These are phyloP conservation scores for Uropsilus gracilis DNA, from an alignment of 2,113 vertebrate genomes.

Conservation along the genomic window DNA sequence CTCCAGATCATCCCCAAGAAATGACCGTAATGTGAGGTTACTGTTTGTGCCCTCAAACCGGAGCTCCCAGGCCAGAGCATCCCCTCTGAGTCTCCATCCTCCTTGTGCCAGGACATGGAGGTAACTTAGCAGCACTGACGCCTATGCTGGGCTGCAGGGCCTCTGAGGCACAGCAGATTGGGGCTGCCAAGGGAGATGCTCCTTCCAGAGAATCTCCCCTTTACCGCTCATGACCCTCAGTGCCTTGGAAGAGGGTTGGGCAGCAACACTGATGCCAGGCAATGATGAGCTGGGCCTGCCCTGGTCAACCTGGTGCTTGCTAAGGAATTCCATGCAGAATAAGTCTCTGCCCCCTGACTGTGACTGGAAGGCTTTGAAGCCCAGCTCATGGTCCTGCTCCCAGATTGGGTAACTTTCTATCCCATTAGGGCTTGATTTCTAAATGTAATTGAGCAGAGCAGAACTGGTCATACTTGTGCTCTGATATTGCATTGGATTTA, in stretches of 20 bases:
- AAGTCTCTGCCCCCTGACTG: not conserved
- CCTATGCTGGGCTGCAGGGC: not conserved
- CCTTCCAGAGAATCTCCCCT: not conserved
- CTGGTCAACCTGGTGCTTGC: not conserved
- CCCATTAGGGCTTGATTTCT: not conserved
- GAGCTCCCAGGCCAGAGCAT: not conserved
- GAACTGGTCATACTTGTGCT: not conserved
- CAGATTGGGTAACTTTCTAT: not conserved
- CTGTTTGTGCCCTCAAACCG: not conserved
- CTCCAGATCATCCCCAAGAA: not conserved
- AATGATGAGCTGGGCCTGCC: not conserved
- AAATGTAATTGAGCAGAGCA: not conserved
- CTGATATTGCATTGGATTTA: not conserved
- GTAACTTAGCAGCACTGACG: not conserved
- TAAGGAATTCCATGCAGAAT: not conserved
- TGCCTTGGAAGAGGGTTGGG: not conserved
- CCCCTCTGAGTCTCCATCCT: not conserved
- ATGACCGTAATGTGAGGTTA: not conserved
- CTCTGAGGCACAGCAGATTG: not conserved
- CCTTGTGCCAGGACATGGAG: not conserved
- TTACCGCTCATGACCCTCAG: not conserved
- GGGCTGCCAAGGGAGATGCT: not conserved
- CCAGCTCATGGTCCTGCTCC: accelerated
- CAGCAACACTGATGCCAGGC: not conserved
- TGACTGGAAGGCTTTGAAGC: not conserved